These are phyloP conservation scores for Charaxes varanes DNA, from an alignment of 1,140 invertebrate species.

Conservation along the genomic window DNA sequence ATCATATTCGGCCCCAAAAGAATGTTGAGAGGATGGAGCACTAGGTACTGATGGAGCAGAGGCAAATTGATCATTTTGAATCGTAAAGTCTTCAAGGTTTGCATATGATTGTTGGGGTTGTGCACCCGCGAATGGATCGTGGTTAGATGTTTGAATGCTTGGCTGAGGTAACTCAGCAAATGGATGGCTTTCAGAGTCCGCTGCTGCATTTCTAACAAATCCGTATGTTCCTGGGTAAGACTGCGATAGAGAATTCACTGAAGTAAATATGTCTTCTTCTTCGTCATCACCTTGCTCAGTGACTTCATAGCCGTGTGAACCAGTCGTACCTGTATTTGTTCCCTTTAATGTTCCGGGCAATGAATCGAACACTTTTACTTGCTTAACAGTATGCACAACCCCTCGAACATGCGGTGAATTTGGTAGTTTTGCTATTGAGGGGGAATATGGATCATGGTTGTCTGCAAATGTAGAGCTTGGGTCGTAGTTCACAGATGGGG, in stretches of 20 bases:
- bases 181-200: conserved; percentile 24
- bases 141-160: conserved; percentile 22
- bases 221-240: conserved; percentile 40
- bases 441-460: conserved; percentile 35
- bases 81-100: conserved; percentile 35
- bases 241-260: conserved; percentile 46
- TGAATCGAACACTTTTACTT: conserved; percentile 60
- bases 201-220: conserved; percentile 38
- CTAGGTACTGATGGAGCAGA: conserved; percentile 22
- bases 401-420: conserved; percentile 42
- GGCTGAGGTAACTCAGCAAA: conserved; percentile 34
- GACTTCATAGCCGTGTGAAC: conserved; percentile 51
- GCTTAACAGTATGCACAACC: conserved; percentile 54
- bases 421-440: conserved; percentile 34
- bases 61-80: conserved; percentile 27
- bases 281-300: conserved; percentile 57
- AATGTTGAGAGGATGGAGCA: conserved; percentile 25
- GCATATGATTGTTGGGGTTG: conserved; percentile 29
- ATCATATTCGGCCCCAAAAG: conserved; percentile 23
- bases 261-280: conserved; percentile 51
- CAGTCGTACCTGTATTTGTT: conserved; percentile 10
- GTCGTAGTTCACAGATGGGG: conserved; percentile 25
- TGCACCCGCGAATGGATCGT: conserved; percentile 36
- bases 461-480: conserved; percentile 37
- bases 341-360: conserved; percentile 35